Percentiles rank a stretch among this genome's conserved stretches.
Evolutionary conservation across 2,113 vertebrate genomes (phyloP).

Genomic region (Promerops cafer): DNA sequence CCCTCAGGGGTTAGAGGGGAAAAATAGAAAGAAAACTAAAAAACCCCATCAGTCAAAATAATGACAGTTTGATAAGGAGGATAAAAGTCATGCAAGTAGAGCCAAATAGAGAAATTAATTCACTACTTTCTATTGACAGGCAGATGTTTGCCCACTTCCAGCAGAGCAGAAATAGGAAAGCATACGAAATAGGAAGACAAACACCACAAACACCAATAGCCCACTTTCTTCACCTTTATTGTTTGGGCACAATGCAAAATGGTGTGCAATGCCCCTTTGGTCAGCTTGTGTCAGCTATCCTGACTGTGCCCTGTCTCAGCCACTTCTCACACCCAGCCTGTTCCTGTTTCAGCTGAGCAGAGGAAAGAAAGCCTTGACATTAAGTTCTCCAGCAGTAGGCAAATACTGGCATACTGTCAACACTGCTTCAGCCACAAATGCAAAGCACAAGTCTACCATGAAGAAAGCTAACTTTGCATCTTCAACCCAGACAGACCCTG

Average conservation of each 20-base stretch:
- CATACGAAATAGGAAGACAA: neutral
- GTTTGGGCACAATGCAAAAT: rapidly evolving
- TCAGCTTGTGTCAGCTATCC: neutral
- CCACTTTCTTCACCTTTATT: neutral
- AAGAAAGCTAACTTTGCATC: neutral
- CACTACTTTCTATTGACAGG: neutral
- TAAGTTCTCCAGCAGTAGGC: neutral
- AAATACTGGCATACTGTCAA: neutral
- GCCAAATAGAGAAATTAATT: neutral
- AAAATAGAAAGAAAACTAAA: neutral
- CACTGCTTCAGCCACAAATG: neutral
- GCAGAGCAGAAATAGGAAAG: neutral
- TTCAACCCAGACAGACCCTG: neutral
- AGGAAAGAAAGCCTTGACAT: neutral
- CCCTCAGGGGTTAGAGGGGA: rapidly evolving
- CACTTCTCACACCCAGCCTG: neutral
- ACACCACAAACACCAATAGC: neutral
- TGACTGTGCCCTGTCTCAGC: neutral
- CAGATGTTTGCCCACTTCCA: neutral
- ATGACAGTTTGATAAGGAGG: neutral
- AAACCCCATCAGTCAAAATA: neutral
- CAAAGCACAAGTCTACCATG: neutral
- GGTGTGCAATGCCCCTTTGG: neutral
- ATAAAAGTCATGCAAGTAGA: neutral
- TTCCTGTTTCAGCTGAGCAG: neutral